Base-by-base conservation (phyloP, 2,888 invertebrate genomes). In the Stratiomys singularior region DNA sequence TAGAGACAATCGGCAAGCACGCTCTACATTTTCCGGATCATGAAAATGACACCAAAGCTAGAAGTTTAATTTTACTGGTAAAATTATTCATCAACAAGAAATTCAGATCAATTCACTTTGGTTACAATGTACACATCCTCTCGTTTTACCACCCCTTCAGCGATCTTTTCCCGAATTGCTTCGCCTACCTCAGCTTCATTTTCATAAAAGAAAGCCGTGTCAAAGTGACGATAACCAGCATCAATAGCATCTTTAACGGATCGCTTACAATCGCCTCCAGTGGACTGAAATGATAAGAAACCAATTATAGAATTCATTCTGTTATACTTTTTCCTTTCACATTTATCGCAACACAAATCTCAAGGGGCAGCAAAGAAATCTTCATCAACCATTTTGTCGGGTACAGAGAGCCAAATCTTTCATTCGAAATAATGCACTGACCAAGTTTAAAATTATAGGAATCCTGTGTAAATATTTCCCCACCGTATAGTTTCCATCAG, bases 141-240 rank as follows among this genome's bases (percentile, higher is more conserved):
- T 63, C 93, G 88, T 82, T 90, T 92, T 0, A 93, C 88, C 1
- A 89, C 89, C 0, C 92, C 92, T 81, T 92, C 91, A 0, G 85
- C 84, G 69, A 93, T 88, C 87, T 92, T 93, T 2, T 88, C 89
- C 9, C 88, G 85, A 44, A 94, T 84, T 0, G 90, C 93, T 67
- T 86, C 89, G 5, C 93, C 93, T 15, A 94, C 90, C 87, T 93
- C 92, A 76, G 89, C 88, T 83, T 93, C 93, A 81, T 93, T 92
- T 79, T 89, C 89, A 84, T 95, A 94, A 44, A 90, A 89, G 81
- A 88, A 89, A 52, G 92, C 91, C 82, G 86, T 86, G 44, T 87
- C 94, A 79, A 95, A 89, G 83, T 93, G 93, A 11, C 94, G 90
- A 83, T 94, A 94, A 4, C 94, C 94, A 76, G 90, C 86, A 81